A percentile compares a stretch with the other conserved stretches of the same genome.
Conservation (phyloP, 2,888 invertebrate species). For the Eulithis testata region DNA sequence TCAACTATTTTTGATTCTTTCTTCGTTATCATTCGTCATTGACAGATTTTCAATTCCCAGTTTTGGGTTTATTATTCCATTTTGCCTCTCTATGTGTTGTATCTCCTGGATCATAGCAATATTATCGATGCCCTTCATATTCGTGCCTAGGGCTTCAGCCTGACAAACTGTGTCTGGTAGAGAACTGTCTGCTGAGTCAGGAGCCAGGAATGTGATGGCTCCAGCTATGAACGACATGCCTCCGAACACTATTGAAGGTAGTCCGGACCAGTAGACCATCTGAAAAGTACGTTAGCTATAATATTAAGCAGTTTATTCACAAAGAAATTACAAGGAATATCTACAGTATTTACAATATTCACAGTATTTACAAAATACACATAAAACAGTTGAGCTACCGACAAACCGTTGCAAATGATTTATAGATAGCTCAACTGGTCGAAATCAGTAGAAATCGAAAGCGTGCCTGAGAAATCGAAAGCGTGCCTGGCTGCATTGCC, state of each 20-base stretch:
- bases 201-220: constrained; percentile 62
- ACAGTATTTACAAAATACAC: no score
- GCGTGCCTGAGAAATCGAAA: no score
- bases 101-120: constrained; percentile 36
- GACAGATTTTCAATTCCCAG: constrained; percentile 11
- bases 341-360: no score
- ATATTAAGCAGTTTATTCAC: no score
- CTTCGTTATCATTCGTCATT: constrained; percentile 10
- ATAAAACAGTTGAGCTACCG: no score
- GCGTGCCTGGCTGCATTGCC: no score
- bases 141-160: constrained; percentile 63
- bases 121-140: constrained; percentile 34
- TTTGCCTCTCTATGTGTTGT: constrained; percentile 10
- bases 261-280: constrained; percentile 68
- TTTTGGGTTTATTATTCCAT: constrained; percentile 7
- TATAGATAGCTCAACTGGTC: no score
- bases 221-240: constrained; percentile 61
- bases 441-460: no score
- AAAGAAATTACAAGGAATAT: no score
- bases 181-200: constrained; percentile 62
- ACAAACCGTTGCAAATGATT: no score
- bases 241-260: constrained; percentile 68
- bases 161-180: constrained; percentile 69
- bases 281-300: constrained; percentile 44
- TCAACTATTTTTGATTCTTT: constrained; percentile 22